Percentiles rank a stretch among this genome's conserved stretches.
phyloP scores from a whole-genome alignment of 35 echinoderm and acorn worm species.

The Ophiothrix spiculata region DNA sequence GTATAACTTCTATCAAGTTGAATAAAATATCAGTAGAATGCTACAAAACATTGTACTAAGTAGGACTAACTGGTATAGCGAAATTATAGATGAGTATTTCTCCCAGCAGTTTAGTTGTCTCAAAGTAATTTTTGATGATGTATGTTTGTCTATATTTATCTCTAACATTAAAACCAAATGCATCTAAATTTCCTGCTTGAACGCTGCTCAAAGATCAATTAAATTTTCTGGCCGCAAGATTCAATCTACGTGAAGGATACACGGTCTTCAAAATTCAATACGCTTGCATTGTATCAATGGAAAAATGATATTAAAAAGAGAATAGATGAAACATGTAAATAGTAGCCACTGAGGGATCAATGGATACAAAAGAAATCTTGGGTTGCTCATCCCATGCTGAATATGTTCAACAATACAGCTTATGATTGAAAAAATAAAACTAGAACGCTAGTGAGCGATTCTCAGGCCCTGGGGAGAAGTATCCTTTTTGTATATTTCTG shows the following conservation, averaged over 20 bases:
- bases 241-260: background rate
- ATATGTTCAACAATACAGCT: background rate
- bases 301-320: background rate
- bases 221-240: constrained; percentile 12
- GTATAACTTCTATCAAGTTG: too few relatives aligned
- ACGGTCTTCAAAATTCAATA: background rate
- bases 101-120: too few relatives aligned
- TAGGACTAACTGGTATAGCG: too few relatives aligned
- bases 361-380: background rate
- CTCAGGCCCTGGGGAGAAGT: background rate
- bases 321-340: background rate
- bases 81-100: too few relatives aligned
- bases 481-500: constrained; percentile 10
- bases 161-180: background rate
- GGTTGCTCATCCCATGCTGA: background rate
- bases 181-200: background rate
- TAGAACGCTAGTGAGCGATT: constrained; percentile 11
- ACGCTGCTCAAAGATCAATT: background rate
- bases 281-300: background rate
- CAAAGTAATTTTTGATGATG: background rate
- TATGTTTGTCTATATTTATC: constrained; percentile 10
- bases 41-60: too few relatives aligned
- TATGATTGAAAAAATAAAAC: constrained; percentile 16
- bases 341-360: background rate
- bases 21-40: too few relatives aligned